A percentile compares a stretch with the other conserved stretches of the same genome.
Conservation (phyloP, 2,888 invertebrate genomes). For the Dusona sp. region DNA sequence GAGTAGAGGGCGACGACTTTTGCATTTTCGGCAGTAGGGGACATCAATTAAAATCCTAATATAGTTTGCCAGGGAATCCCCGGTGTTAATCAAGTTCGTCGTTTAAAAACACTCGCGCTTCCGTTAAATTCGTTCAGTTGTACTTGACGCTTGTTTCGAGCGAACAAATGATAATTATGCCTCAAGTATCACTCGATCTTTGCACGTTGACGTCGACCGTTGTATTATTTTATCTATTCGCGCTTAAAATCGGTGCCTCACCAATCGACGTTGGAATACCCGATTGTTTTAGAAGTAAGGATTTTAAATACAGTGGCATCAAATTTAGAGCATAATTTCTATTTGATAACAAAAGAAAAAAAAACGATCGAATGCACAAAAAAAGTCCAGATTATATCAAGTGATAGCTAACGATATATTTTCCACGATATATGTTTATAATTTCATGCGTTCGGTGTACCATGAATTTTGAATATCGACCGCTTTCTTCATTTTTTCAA, state of each 20-base stretch:
- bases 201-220: constrained; percentile 30
- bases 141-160: constrained; percentile 64
- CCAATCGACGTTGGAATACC: constrained; percentile 18
- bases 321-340: not conserved
- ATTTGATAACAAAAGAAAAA: not conserved
- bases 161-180: constrained; percentile 46
- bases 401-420: too few relatives aligned
- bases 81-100: constrained; percentile 72
- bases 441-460: too few relatives aligned
- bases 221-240: constrained; percentile 35
- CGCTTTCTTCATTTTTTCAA: not conserved
- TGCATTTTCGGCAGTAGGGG: not conserved
- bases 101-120: constrained; percentile 76
- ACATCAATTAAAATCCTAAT: constrained; percentile 67
- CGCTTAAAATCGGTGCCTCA: constrained; percentile 20
- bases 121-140: constrained; percentile 72
- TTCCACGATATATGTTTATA: too few relatives aligned
- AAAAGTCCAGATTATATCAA: not conserved
- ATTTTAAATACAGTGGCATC: not conserved
- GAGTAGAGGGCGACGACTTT: not conserved
- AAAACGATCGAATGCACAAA: not conserved
- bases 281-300: constrained; percentile 46
- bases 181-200: constrained; percentile 29
- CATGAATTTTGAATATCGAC: not conserved
- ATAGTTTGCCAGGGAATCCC: constrained; percentile 76